Evolutionary conservation across 2,113 vertebrate species (phyloP), one percentile per base, ranked within the genome.

Genomic region (Archilochus colubris): DNA sequence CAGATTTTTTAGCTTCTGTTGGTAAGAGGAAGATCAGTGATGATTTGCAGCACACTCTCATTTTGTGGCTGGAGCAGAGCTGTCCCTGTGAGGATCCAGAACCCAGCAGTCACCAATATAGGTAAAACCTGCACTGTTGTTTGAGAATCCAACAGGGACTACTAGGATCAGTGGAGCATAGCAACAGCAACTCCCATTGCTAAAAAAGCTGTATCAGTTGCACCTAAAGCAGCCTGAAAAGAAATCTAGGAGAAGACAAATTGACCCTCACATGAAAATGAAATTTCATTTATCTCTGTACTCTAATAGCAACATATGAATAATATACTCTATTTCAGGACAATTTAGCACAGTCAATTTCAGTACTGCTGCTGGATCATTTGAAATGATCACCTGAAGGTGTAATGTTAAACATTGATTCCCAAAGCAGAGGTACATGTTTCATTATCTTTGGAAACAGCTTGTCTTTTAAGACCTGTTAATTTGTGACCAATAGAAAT

Each of bases 251-350:
- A 69, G 88, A 86, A 87, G 81, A 93, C 68, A 94, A 92, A 95
- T 53, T 66, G 63, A 74, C 63, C 83, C 31, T 75, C 89, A 88
- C 12, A 70, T 24, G 50, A 91, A 91, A 94, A 93, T 51, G 83
- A 92, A 86, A 61, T 92, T 94, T 73, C 76, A 90, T 87, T 85
- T 89, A 82, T 93, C 86, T 83, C 76, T 90, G 79, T 75, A 80
- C 36, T 77, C 55, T 77, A 91, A 81, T 62, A 38, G 80, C 53
- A 88, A 46, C 55, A 63, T 81, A 80, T 63, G 55, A 86, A 94
- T 86, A 94, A 90, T 70, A 77, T 10, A 20, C 50, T 46, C 46
- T 74, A 63, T 91, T 92, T 83, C 54, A 50, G 86, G 69, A 62
- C 80, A 66, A 58, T 77, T 90, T 73, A 77, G 62, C 72, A 80